Evolutionary conservation across 1,140 invertebrate genomes (phyloP), one percentile per base, ranked within the genome.

Genomic region (Himalopsyche phryganea): DNA sequence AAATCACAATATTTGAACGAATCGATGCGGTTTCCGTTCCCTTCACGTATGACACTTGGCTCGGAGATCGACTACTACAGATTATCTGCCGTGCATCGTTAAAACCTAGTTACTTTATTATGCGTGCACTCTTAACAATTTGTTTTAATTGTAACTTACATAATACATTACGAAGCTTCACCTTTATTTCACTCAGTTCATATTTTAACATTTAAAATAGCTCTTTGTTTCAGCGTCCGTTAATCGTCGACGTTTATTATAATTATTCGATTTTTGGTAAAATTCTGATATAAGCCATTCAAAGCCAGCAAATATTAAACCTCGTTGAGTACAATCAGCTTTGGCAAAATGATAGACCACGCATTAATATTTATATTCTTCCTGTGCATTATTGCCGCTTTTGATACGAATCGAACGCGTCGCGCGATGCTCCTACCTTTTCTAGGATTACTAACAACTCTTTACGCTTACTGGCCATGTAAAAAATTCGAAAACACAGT

Each of bases 61-160:
- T 62, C 60, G 60, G 60, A 62, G 47, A 38, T 54, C 10, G 33
- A 38, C 55, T 58, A 58, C 38, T 15, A 28, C 20, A 49, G 32
- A 2, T 32, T 44, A 55, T 51, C 45, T 53, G 50, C 55, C 52
- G 60, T 62, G 60, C 60, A 13, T 35, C 14, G 36, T 58, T 62
- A 58, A 11, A 54, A 7, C 50, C 54, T 61, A 61, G 38, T 52
- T 45, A 58, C 47, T 49, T 61, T 44, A 20, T 62, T 45, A 53
- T 58, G 35, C 35, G 60, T 62, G 60, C 55, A 47, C 45, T 50
- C 60, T 62, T 62, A 62, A 57, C 53, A 61, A 62, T 47, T 57
- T 55, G 52, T 28, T 55, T 47, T 55, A 55, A 55, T 13, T 15
- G 11, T 48, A 48, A 33, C 9, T 55, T 55, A 53, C 44, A 44